A percentile compares a stretch with the other conserved stretches of the same genome.
These are phyloP conservation scores for Eulemur mongoz DNA, from an alignment of 2,797 vertebrate species.

Conservation along the genomic window DNA sequence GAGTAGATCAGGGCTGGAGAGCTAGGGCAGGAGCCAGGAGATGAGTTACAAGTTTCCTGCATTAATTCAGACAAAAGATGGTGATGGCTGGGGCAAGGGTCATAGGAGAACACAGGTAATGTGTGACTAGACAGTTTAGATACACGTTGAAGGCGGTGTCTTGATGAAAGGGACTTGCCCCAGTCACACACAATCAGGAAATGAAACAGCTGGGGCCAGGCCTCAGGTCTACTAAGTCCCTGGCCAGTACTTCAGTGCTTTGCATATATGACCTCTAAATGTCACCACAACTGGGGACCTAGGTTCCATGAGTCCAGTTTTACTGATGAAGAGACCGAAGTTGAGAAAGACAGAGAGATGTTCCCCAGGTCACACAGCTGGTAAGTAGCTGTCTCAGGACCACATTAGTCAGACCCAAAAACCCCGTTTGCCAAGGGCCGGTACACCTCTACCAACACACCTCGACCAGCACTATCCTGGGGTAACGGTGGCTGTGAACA, in stretches of 20 bases:
- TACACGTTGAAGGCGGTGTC: background rate
- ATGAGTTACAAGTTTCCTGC: background rate
- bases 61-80: background rate
- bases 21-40: background rate
- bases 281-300: background rate
- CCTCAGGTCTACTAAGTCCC: background rate
- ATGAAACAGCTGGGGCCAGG: background rate
- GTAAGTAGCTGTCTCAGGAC: background rate
- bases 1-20: background rate
- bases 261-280: background rate
- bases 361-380: background rate
- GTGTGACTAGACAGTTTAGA: background rate
- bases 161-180: background rate
- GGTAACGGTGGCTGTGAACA: background rate
- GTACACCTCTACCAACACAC: background rate
- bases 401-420: background rate
- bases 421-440: background rate
- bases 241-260: background rate
- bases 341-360: background rate
- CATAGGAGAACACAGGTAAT: background rate
- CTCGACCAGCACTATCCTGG: too few relatives aligned
- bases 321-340: background rate
- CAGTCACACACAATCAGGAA: background rate
- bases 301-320: background rate
- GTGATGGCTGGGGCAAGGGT: background rate